Evolutionary conservation across 2,113 vertebrate genomes (phyloP).

Genomic region (Mirza zaza): DNA sequence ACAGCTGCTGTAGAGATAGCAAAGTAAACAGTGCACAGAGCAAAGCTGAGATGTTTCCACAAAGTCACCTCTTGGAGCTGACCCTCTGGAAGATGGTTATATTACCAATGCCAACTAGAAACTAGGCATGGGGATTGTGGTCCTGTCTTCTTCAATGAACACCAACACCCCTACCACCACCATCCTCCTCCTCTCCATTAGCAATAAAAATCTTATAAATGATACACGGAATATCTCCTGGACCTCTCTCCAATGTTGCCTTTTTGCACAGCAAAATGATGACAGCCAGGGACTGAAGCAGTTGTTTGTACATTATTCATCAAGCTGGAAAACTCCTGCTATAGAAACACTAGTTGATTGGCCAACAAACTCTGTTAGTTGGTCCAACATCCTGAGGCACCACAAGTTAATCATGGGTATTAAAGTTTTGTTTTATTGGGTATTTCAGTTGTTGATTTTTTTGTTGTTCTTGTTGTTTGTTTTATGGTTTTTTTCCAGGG

Average conservation of each 20-base stretch:
- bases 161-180: neutral
- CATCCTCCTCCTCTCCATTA: neutral
- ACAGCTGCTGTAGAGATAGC: neutral
- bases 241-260: neutral
- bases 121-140: neutral
- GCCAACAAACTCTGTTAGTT: neutral
- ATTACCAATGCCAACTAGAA: neutral
- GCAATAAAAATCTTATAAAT: neutral
- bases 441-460: neutral
- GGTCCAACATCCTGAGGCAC: neutral
- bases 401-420: neutral
- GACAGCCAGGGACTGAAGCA: neutral
- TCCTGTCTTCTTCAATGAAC: neutral
- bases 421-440: neutral
- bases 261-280: conserved; percentile 28
- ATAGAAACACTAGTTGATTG: neutral
- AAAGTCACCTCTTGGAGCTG: neutral
- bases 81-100: neutral
- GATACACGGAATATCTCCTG: neutral
- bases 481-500: neutral
- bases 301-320: neutral
- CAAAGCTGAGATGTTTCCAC: neutral
- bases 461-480: neutral
- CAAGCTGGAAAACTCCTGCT: conserved; percentile 4
- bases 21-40: neutral